Percentiles rank a stretch among this genome's conserved stretches.
These are phyloP conservation scores for Xiphydria camelus DNA, from an alignment of 2,888 invertebrate genomes.

Conservation along the genomic window DNA sequence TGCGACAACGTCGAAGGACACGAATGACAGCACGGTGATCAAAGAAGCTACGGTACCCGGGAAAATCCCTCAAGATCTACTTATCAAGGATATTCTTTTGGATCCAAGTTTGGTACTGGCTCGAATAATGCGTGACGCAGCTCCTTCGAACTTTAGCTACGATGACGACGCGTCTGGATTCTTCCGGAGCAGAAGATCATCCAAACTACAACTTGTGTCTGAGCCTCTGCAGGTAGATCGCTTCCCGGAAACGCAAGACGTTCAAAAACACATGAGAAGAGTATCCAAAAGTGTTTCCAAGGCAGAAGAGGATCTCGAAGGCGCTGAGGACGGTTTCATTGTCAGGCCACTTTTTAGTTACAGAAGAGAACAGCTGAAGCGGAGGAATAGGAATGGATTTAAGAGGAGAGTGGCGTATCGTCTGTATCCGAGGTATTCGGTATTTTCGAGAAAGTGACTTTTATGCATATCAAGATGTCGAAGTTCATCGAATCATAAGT, in stretches of 20 bases:
- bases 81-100: slow-evolving; percentile 28
- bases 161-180: too few relatives aligned
- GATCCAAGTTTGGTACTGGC: slow-evolving; percentile 33
- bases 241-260: slow-evolving; percentile 1
- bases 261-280: slow-evolving; percentile 6
- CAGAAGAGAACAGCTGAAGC: slow-evolving; percentile 5
- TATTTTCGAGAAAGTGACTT: slow-evolving; percentile 42
- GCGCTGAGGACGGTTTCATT: slow-evolving; percentile 9
- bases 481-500: too few relatives aligned
- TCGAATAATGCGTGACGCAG: slow-evolving; percentile 23
- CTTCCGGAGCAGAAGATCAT: too few relatives aligned
- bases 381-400: neutral
- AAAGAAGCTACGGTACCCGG: too few relatives aligned
- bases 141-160: neutral
- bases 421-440: slow-evolving; percentile 31
- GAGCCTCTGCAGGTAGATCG: too few relatives aligned
- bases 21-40: too few relatives aligned
- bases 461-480: too few relatives aligned
- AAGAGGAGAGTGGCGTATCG: slow-evolving; percentile 5
- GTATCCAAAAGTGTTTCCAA: slow-evolving; percentile 1
- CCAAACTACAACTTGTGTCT: too few relatives aligned
- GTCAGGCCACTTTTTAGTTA: slow-evolving; percentile 12
- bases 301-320: slow-evolving; percentile 1
- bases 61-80: too few relatives aligned
- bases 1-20: too few relatives aligned